phyloP scores from a whole-genome alignment of 2,113 vertebrate genomes.

The Rhinogobius similis region DNA sequence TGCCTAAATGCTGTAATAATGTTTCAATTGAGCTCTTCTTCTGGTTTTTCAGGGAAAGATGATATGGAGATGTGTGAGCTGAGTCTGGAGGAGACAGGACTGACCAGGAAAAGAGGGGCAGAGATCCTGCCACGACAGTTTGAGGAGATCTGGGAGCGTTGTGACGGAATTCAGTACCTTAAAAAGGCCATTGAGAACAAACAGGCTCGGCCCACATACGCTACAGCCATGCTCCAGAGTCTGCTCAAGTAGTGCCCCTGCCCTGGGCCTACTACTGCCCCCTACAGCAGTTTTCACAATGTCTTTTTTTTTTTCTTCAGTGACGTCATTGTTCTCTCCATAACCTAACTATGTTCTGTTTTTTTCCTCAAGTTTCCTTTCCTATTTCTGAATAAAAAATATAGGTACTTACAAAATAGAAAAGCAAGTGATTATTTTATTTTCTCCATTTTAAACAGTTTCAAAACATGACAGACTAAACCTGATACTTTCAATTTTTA shows the following conservation, averaged over 20 bases:
- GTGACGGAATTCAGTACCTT: constrained; percentile 96
- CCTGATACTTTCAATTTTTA: neutral
- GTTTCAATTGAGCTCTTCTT: neutral
- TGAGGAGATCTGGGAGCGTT: constrained; percentile 98
- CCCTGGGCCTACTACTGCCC: neutral
- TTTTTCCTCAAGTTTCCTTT: constrained; percentile 32
- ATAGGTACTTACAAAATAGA: constrained; percentile 6
- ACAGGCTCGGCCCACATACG: constrained; percentile 93
- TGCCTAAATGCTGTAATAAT: neutral
- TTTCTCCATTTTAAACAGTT: neutral
- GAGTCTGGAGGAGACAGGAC: constrained; percentile 95
- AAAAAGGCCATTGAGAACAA: constrained; percentile 92
- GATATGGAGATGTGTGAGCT: constrained; percentile 99
- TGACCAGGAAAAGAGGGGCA: constrained; percentile 94
- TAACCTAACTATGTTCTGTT: constrained; percentile 14
- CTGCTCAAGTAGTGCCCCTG: constrained; percentile 82
- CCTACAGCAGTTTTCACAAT: neutral
- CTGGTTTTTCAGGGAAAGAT: constrained; percentile 87
- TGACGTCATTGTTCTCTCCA: constrained; percentile 59
- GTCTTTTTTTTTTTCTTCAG: constrained; percentile 38
- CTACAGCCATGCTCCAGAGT: constrained; percentile 96
- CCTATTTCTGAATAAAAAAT: too few relatives aligned
- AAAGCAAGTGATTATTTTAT: neutral
- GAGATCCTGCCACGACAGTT: constrained; percentile 95
- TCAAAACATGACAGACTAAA: neutral